Base-by-base conservation (phyloP, 2,797 vertebrate genomes). In the Cheirogaleus major region DNA sequence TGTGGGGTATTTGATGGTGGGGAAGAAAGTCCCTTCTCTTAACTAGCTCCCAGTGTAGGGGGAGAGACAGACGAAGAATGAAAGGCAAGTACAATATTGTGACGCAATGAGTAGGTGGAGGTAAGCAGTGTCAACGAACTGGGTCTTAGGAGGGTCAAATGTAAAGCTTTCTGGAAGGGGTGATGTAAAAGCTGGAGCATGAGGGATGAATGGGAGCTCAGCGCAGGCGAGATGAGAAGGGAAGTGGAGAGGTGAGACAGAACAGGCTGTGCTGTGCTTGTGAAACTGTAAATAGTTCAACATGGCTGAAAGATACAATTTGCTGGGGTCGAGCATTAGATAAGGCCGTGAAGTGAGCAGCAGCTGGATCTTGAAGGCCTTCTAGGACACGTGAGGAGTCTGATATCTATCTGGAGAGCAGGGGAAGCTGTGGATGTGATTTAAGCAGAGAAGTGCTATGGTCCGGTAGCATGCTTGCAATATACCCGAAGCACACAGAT, bases 161-260 rank as follows among this genome's bases (percentile, higher is more conserved):
- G n/a, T 59, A 72, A 86, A 15, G 18, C 17, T 92, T 81, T 93
- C 61, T 55, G 61, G 70, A 78, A 88, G 59, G 48, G 83, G 57
- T 9, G 20, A 57, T 73, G 30, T 50, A 75, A 87, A 69, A 78
- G 59, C 7, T 17, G 10, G 11, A 90, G 43, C 22, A 27, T 23
- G 23, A 30, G n/a, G 45, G 17, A n/a, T 80, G 41, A 88, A 25
- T 18, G 25, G 15, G 27, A 32, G 61, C 78, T 27, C 52, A 84
- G 18, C 27, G 43, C 17, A 27, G 52, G 75, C 0, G 59, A 93
- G 52, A 22, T 32, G 72, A 67, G 30, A 69, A 67, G 35, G 48
- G 9, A 32, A 30, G 11, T 45, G 1, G 76, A 65, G 57, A 63
- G 65, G 63, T 9, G 30, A 69, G 61, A 69, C 55, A 10, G 35